Conservation (phyloP, 2,888 invertebrate genomes). For the Chelonus formosanus region DNA sequence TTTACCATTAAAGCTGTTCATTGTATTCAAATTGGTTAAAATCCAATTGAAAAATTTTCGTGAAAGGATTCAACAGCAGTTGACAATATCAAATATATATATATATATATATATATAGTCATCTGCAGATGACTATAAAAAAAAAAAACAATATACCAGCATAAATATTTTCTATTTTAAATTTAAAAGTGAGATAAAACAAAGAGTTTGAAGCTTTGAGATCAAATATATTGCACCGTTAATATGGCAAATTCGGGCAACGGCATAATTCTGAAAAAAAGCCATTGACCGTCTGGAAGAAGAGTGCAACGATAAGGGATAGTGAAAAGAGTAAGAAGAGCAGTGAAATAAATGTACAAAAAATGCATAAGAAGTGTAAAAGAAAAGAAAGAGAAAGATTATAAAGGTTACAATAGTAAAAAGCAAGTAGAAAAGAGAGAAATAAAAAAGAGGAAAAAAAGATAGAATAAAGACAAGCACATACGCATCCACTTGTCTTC, state of each 20-base stretch:
- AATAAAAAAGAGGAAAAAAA: slow-evolving; percentile 32
- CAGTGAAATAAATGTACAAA: background rate
- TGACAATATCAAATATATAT: background rate
- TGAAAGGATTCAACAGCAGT: no score
- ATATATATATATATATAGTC: slow-evolving; percentile 1
- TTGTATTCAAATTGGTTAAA: slow-evolving; percentile 61
- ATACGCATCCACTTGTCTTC: slow-evolving; percentile 31
- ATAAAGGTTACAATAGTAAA: no score
- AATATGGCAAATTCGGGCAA: slow-evolving; percentile 63
- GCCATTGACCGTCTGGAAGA: slow-evolving; percentile 43
- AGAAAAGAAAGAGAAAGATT: background rate
- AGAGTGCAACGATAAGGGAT: slow-evolving; percentile 10
- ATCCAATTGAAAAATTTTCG: background rate
- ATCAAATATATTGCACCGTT: slow-evolving; percentile 42
- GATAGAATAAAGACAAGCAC: slow-evolving; percentile 16
- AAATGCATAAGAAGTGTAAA: slow-evolving; percentile 1
- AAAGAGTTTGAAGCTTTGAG: background rate
- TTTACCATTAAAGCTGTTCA: slow-evolving; percentile 55
- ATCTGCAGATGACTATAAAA: no score
- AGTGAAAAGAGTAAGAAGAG: slow-evolving; percentile 1
- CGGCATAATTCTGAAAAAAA: slow-evolving; percentile 58
- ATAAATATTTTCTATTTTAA: no score
- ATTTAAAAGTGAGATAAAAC: background rate
- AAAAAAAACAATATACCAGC: no score
- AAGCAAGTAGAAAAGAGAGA: background rate